Evolutionary conservation across 2,113 vertebrate genomes (phyloP).

Genomic region (Bufo bufo): DNA sequence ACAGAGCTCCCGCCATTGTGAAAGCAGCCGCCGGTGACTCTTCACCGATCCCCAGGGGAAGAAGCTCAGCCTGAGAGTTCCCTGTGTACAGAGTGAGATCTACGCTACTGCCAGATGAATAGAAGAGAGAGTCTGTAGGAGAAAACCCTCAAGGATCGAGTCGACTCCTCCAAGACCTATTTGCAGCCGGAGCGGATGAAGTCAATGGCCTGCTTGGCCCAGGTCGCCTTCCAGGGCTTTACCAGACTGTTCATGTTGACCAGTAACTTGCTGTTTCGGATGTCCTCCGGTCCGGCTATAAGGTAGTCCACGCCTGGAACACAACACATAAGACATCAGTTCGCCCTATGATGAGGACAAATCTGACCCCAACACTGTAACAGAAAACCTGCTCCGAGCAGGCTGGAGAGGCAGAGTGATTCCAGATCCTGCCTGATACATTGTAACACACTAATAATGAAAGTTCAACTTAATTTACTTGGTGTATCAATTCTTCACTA

Average conservation of each 20-base stretch:
- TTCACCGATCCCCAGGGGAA: too few species aligned
- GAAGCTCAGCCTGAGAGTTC: background rate
- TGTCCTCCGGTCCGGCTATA: constrained; percentile 84
- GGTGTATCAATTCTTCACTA: too few species aligned
- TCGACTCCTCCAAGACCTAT: constrained; percentile 49
- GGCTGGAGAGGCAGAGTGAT: too few species aligned
- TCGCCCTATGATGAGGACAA: background rate
- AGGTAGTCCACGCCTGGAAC: constrained; percentile 80
- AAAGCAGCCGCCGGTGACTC: background rate
- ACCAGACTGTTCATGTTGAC: constrained; percentile 86
- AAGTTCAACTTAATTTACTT: too few species aligned
- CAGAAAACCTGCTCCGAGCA: too few species aligned
- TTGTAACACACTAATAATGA: too few species aligned
- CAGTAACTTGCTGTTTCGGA: constrained; percentile 75
- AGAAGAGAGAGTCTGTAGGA: background rate
- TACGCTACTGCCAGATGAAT: constrained; percentile 10
- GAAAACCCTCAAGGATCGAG: background rate
- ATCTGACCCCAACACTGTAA: too few species aligned
- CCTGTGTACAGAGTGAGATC: background rate
- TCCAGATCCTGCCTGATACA: too few species aligned
- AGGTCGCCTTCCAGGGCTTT: constrained; percentile 79
- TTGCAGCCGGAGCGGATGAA: constrained; percentile 71
- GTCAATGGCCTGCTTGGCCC: constrained; percentile 72
- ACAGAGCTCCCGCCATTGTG: background rate
- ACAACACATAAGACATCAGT: background rate